Base-by-base conservation (phyloP, 2,888 invertebrate genomes). In the Drosophila paranaensis region DNA sequence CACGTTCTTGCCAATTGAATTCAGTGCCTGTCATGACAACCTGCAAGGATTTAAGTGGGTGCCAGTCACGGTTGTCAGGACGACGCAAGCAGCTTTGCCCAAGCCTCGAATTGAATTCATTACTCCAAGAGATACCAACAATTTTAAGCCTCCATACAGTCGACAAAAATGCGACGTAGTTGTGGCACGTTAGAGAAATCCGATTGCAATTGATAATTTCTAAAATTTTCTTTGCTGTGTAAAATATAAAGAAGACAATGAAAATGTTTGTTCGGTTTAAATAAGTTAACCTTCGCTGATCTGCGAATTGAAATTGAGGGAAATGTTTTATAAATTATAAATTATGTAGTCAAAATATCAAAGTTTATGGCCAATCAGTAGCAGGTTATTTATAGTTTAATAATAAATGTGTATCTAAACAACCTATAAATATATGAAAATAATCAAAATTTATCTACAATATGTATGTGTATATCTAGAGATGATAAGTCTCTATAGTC, bases 31-130 rank as follows among this genome's bases (percentile, higher is more conserved):
- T 60, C 79, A 64, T 74, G 79, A 64, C 51, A 69, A 65, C 61
- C 40, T 33, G 70, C 64, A 65, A 79, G 76, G 80, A 75, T 60
- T 63, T 46, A 63, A 63, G 68, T 75, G 68, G 60, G 45, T 63
- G 79, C 39, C 66, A 56, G 54, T n/a, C 33, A 53, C 40, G 33
- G 60, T 65, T 60, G 56, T 73, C 61, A 72, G 54, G 60, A 54
- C 72, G 16, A 65, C 46, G 40, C 54, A 63, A 64, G 60, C 72
- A 40, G 76, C 60, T 60, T 56, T 58, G 27, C 37, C 35, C 58
- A 58, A 35, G 60, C 60, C 16, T 35, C 30, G 43, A 51, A 64
- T 46, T 55, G 63, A 71, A 73, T 74, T 71, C 51, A 58, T 58
- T 50, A n/a, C 13, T 20, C 39, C 37, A 13, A 40, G 42, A 45